Percentiles rank a stretch among this genome's conserved stretches.
Evolutionary conservation across 2,797 vertebrate genomes (phyloP).

Genomic region (Anas bernieri): DNA sequence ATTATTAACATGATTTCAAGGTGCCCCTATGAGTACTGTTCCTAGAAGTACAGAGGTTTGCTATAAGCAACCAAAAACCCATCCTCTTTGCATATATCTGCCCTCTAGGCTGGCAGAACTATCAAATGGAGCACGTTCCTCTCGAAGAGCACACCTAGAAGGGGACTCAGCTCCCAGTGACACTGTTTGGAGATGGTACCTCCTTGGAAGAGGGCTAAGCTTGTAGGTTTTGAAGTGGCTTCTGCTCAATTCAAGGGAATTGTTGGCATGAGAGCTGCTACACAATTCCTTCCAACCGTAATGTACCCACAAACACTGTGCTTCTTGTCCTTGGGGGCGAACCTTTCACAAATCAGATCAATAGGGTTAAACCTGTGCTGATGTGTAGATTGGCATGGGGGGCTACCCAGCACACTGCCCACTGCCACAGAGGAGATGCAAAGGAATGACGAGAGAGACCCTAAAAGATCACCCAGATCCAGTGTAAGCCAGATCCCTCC

Average conservation of each 20-base stretch:
- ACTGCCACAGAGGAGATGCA: rapidly evolving
- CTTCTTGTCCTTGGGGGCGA: background rate
- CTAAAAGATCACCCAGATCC: background rate
- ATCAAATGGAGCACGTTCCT: background rate
- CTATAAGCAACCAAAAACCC: background rate
- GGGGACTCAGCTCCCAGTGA: background rate
- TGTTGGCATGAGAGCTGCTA: too few species aligned
- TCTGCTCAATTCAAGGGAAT: background rate
- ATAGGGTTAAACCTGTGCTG: background rate
- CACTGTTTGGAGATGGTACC: background rate
- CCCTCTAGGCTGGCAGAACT: background rate
- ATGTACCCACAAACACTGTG: background rate
- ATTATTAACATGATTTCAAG: background rate
- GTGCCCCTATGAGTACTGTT: background rate
- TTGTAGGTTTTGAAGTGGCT: background rate
- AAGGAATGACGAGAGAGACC: background rate
- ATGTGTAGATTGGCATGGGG: background rate
- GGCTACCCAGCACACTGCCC: background rate
- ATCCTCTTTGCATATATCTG: background rate
- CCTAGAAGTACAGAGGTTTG: background rate
- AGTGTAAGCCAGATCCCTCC: background rate
- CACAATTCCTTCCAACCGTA: background rate
- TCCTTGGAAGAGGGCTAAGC: background rate
- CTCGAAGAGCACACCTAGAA: background rate
- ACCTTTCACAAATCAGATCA: background rate